phyloP scores from a whole-genome alignment of 2,888 invertebrate genomes.

The Idaea biselata region DNA sequence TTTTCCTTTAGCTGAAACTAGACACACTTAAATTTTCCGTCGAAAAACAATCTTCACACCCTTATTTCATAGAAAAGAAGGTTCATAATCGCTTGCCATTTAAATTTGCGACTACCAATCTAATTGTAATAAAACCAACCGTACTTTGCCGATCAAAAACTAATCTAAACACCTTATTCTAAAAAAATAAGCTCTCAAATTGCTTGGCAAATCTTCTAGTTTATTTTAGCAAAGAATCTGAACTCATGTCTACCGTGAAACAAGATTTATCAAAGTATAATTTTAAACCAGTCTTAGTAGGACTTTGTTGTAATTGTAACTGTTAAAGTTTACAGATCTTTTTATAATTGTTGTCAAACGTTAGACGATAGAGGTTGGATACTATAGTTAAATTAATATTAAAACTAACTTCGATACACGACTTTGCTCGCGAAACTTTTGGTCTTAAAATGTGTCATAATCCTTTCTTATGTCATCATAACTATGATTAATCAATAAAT shows the following conservation, averaged over 20 bases:
- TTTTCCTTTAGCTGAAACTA: constrained; percentile 62
- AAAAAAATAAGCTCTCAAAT: background rate
- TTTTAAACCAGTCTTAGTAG: constrained; percentile 48
- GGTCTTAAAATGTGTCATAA: too few relatives aligned
- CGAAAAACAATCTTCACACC: constrained; percentile 3
- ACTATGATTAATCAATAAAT: too few relatives aligned
- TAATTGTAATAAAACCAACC: background rate
- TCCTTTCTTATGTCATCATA: too few relatives aligned
- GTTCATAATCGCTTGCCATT: constrained; percentile 20
- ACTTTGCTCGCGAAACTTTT: too few relatives aligned
- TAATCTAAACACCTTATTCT: background rate
- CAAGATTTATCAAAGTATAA: constrained; percentile 75
- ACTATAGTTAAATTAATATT: background rate
- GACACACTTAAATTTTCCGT: constrained; percentile 33
- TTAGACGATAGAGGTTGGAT: constrained; percentile 26
- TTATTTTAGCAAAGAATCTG: constrained; percentile 60
- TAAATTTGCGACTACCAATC: background rate
- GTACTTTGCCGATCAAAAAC: background rate
- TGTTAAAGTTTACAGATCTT: constrained; percentile 8
- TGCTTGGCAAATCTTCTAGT: background rate
- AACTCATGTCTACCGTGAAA: constrained; percentile 72
- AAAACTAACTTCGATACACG: background rate
- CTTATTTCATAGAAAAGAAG: constrained; percentile 16
- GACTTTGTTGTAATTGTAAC: constrained; percentile 21
- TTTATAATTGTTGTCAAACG: constrained; percentile 17